Base-by-base conservation (phyloP, 35 echinoderm and acorn worm species). In the Stichopus chloronotus region DNA sequence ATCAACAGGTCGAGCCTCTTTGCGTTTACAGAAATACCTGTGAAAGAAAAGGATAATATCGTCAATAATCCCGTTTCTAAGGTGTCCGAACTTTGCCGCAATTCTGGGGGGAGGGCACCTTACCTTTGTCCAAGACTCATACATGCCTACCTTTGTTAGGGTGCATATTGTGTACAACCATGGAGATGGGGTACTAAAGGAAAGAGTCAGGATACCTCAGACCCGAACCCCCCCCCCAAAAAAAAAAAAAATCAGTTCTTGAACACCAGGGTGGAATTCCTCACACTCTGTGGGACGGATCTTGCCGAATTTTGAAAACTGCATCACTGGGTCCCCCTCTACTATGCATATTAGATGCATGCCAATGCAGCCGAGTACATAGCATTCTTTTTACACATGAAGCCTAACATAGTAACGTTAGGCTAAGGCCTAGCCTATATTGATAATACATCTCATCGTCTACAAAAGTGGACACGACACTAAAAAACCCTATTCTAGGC, bases 401-500 rank as follows among this genome's bases (percentile, higher is more conserved):
- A 53, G 82, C 52, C 52, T 43, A 55, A 43, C 30, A 43, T 43
- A 43, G 30, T 1, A 3, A 81, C 78, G 78, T 80, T 80, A 43
- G 78, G 78, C 78, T 80, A 84, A 63, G 81, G 81, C 81, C 81
- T 84, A 84, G 81, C 81, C 81, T 84, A 84, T 84, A 8, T 87
- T 58, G 83, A 17, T 56, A 87, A 56, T 87, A 63, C 7, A 58
- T 87, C 84, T 55, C 7, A 87, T 4, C 59, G 84, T 87, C 84
- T 63, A 87, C 56, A 87, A 87, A 87, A 58, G 22, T 25, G 84
- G 12, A 59, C 14, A 83, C 84, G 59, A n/a, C 10, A 87, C 84
- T 9, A 16, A 58, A 87, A 87, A 87, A 87, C 57, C 84, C 55
- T 55, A 16, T 58, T 87, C 25, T 56, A 14, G 84, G 58, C 55